Evolutionary conservation across 2,888 invertebrate genomes (phyloP).

Genomic region (Cabera pusaria): DNA sequence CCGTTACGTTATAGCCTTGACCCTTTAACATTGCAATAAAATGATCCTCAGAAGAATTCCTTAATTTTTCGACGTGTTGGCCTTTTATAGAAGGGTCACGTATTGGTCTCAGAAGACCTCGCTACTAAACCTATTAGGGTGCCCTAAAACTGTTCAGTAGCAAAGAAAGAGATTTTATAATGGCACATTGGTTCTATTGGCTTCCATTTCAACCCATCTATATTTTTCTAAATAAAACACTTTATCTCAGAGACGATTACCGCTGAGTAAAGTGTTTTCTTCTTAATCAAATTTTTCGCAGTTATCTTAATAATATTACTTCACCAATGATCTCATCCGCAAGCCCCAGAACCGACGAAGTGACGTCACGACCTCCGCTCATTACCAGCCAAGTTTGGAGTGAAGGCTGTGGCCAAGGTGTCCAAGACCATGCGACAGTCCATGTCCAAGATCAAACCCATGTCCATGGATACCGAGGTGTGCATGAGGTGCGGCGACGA

Average conservation of each 20-base stretch:
- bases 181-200: not conserved
- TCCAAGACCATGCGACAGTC: conserved; percentile 11
- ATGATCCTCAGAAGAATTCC: conserved; percentile 16
- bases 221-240: not conserved
- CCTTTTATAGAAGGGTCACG: conserved; percentile 1
- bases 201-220: too few relatives aligned
- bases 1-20: conserved; percentile 5
- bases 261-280: too few relatives aligned
- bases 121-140: conserved; percentile 16
- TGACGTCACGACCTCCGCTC: not conserved
- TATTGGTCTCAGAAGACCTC: not conserved
- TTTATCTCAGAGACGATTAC: not conserved
- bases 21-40: conserved; percentile 3
- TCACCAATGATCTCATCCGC: too few relatives aligned
- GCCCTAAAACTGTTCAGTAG: conserved; percentile 19
- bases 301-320: too few relatives aligned
- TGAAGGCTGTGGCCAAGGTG: conserved; percentile 7
- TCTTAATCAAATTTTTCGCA: not conserved
- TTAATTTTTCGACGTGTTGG: conserved; percentile 9
- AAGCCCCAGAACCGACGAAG: conserved; percentile 8
- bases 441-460: conserved; percentile 24
- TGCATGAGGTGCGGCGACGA: conserved; percentile 37
- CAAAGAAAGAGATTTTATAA: not conserved
- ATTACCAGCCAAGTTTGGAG: conserved; percentile 17
- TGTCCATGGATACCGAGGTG: conserved; percentile 34